Evolutionary conservation across 1,140 invertebrate genomes (phyloP), one percentile per base, ranked within the genome.

Genomic region (Drosophila kurseongensis): DNA sequence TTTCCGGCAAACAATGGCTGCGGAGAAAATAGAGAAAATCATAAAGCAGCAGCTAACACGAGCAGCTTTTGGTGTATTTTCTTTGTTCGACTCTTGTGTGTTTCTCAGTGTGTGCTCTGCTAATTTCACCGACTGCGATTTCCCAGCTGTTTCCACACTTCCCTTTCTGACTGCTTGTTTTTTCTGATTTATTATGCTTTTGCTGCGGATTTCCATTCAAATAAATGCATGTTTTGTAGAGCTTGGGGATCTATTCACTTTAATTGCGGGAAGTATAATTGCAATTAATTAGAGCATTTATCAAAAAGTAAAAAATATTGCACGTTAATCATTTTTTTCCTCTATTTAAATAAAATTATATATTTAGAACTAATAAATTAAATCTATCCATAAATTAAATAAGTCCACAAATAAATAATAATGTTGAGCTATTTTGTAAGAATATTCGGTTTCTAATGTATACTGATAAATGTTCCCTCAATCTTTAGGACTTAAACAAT

Each of bases 111-210:
- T 62, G 23, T 57, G 50, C 51, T 40, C 9, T 62, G 68, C 57
- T 75, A 56, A 75, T 75, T 74, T 74, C 51, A 58, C 60, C 16
- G 36, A 38, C 72, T 63, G 42, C 50, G 23, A 75, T 75, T 75
- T 74, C 38, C 45, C 66, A 72, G 52, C 44, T 72, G 65, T 13
- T 58, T 18, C 16, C 51, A 8, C 50, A 35, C 67, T 66, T 54
- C 6, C 38, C 42, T 56, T 65, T 54, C 48, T 52, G n/a, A 23
- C 54, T 32, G 45, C 47, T 54, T 18, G 44, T 52, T 73, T 75
- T 47, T 14, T 40, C 47, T 75, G 59, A 75, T 75, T 75, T 65
- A 75, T 62, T 50, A 44, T 65, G 41, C 27, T 69, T 72, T 69
- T 71, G 68, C 51, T 59, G 68, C 44, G 45, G 68, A 40, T 51